phyloP scores from a whole-genome alignment of 2,113 vertebrate species.

The Martes martes region DNA sequence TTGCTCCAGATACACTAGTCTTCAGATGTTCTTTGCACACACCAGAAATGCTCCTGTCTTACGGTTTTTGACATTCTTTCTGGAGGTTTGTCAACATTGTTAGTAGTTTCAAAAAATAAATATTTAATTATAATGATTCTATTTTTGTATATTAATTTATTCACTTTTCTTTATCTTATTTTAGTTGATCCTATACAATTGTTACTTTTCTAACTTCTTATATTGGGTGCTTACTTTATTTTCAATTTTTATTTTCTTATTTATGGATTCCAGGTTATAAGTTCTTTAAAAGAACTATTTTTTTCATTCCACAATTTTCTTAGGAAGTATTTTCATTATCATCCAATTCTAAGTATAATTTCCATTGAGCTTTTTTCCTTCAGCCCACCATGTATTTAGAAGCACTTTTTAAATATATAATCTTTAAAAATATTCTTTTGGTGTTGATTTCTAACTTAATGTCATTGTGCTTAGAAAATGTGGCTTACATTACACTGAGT shows the following conservation, averaged over 20 bases:
- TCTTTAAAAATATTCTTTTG: not conserved
- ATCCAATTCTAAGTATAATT: not conserved
- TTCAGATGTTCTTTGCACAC: not conserved
- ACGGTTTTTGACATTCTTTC: not conserved
- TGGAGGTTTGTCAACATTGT: not conserved
- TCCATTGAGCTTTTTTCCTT: not conserved
- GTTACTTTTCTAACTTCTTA: not conserved
- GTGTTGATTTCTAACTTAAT: not conserved
- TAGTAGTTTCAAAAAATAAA: not conserved
- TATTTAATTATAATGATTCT: not conserved
- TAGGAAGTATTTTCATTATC: not conserved
- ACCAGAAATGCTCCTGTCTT: not conserved
- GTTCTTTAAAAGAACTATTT: not conserved
- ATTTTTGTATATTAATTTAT: not conserved
- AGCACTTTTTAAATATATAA: not conserved
- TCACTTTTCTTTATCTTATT: not conserved
- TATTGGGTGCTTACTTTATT: not conserved
- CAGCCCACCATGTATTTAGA: not conserved
- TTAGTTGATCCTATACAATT: not conserved
- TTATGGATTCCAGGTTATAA: not conserved
- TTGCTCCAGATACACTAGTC: not conserved
- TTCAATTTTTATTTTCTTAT: not conserved
- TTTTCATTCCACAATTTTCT: not conserved
- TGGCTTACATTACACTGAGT: not conserved
- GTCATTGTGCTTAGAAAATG: not conserved